Evolutionary conservation across 1,140 invertebrate species (phyloP).

Genomic region (Subanguina moxae): DNA sequence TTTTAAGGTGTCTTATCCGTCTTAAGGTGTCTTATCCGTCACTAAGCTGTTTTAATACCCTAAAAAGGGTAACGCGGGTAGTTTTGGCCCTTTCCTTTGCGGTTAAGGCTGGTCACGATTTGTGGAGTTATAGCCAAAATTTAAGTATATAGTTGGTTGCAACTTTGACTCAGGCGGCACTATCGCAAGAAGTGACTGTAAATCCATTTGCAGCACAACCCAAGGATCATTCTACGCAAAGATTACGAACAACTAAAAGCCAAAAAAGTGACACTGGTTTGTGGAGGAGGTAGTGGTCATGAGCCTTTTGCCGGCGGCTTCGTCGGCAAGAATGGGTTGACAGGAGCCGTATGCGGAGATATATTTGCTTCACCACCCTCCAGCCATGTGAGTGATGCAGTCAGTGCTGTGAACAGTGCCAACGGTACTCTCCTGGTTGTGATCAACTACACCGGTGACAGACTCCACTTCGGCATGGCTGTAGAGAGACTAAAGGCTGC

Average conservation of each 20-base stretch:
- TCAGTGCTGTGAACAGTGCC: slow-evolving; percentile 63
- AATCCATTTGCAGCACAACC: slow-evolving; percentile 45
- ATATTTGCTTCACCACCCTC: slow-evolving; percentile 75
- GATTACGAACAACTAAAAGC: slow-evolving; percentile 63
- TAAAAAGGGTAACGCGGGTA: no score
- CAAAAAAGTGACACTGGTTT: slow-evolving; percentile 69
- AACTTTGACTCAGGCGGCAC: no score
- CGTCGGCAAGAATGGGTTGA: slow-evolving; percentile 74
- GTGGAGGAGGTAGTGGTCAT: slow-evolving; percentile 78
- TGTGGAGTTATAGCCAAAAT: no score
- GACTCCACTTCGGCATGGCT: slow-evolving; percentile 68
- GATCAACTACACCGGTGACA: slow-evolving; percentile 75
- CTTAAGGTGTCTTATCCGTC: no score
- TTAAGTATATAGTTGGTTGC: no score
- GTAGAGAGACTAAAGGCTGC: slow-evolving; percentile 68
- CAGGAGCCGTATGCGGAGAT: slow-evolving; percentile 71
- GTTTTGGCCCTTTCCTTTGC: no score
- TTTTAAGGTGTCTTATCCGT: neutral
- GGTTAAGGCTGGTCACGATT: no score
- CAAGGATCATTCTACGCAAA: slow-evolving; percentile 64
- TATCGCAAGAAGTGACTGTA: no score
- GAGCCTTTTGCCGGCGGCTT: slow-evolving; percentile 75
- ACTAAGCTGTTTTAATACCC: no score
- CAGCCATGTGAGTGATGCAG: slow-evolving; percentile 68
- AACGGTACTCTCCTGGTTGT: slow-evolving; percentile 72